Percentiles rank a stretch among this genome's conserved stretches.
These are phyloP conservation scores for Microcebus tavaratra DNA, from an alignment of 2,113 vertebrate species.

Conservation along the genomic window DNA sequence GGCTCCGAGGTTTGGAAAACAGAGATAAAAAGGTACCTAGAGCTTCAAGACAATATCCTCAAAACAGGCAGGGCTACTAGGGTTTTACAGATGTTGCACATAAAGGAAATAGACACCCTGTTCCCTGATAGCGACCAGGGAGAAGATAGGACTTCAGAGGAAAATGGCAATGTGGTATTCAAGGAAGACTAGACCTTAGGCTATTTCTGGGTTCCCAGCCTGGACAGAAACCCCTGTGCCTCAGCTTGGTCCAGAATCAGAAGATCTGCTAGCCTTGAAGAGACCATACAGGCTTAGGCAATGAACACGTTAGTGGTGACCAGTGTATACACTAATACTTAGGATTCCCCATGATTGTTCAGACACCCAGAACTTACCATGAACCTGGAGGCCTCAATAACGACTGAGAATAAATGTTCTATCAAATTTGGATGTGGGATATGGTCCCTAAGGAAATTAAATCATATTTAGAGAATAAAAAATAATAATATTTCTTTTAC, in stretches of 20 bases:
- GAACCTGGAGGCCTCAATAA: background rate
- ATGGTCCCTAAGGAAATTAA: background rate
- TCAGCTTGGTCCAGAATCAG: background rate
- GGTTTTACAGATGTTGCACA: background rate
- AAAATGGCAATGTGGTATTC: background rate
- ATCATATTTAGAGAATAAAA: background rate
- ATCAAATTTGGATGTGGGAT: background rate
- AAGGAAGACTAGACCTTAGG: background rate
- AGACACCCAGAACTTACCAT: background rate
- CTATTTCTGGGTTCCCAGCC: background rate
- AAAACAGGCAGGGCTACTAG: background rate
- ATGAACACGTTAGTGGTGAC: background rate
- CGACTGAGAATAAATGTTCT: background rate
- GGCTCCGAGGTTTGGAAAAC: background rate
- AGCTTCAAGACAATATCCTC: background rate
- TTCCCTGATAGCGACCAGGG: background rate
- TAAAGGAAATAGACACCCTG: background rate
- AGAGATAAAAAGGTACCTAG: constrained; percentile 13
- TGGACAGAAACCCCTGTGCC: background rate
- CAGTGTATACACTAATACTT: background rate
- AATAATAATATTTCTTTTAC: background rate
- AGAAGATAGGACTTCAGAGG: background rate
- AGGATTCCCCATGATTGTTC: background rate
- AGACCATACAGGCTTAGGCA: background rate
- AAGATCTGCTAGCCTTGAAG: background rate